Evolutionary conservation across 2,888 invertebrate genomes (phyloP), one percentile per base, ranked within the genome.

Genomic region (Byasa hedistus): DNA sequence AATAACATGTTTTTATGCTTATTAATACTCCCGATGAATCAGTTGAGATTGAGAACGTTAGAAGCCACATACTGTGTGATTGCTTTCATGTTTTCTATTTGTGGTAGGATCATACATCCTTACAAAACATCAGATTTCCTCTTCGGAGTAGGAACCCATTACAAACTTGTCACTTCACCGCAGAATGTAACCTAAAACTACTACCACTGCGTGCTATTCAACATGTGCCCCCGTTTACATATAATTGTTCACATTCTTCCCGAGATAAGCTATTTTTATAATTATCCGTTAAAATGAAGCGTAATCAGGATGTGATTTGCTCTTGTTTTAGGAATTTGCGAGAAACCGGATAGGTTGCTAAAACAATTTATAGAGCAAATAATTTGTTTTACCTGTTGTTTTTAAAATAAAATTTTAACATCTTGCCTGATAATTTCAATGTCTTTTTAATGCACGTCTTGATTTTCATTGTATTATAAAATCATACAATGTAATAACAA

Each of bases 161-260:
- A 79, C 76, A 72, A 78, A 71, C 73, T 54, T 64, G 66, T 66
- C 65, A 80, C 81, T 83, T 82, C 73, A 86, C 87, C 88, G 84
- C 87, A 86, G 80, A 81, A 80, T 80, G 86, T 77, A 86, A 86
- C 79, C 78, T 75, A 69, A 86, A 79, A 83, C 85, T 79, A 67
- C 73, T 70, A 71, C 77, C 75, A 72, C 73, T 78, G 79, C 75
- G 76, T 77, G 78, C 74, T 70, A 72, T 57, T 57, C 24, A 44
- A 32, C 39, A 39, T 44, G 36, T 51, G 51, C 19, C 70, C 74
- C 71, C 73, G 73, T 74, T 76, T 72, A 72, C 73, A 76, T 70
- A 71, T 69, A 78, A 77, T 72, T 74, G 71, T 70, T 75, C 44
- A 48, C 36, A 57, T 60, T 55, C 51, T 27, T 24, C 1, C n/a